phyloP scores from a whole-genome alignment of 2,888 invertebrate species.

The Spisula solida region DNA sequence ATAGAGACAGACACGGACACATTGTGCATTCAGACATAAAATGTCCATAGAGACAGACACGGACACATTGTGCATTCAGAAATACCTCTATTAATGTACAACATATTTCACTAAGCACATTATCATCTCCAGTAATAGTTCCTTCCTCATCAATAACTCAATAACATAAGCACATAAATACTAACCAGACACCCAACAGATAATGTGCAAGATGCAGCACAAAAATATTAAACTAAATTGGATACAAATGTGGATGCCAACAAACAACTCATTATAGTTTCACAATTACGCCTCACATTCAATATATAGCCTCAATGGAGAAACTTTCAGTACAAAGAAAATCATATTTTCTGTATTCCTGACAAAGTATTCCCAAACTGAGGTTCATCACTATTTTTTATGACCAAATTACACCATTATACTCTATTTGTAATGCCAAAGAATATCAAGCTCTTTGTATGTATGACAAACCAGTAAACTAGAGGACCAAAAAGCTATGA shows the following conservation, averaged over 20 bases:
- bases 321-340: neutral
- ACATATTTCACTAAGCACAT: neutral
- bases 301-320: neutral
- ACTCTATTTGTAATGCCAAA: neutral
- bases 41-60: neutral
- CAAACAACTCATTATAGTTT: constrained; percentile 11
- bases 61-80: neutral
- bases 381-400: neutral
- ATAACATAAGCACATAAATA: neutral
- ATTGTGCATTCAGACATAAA: neutral
- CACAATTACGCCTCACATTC: neutral
- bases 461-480: neutral
- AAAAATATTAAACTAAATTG: constrained; percentile 1
- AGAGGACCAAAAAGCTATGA: no score
- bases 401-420: neutral
- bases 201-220: neutral
- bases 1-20: neutral
- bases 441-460: neutral
- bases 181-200: neutral
- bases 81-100: neutral
- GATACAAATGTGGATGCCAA: constrained; percentile 9
- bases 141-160: neutral
- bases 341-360: neutral
- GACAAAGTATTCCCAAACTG: neutral
- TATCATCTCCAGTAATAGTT: neutral